Evolutionary conservation across 2,888 invertebrate genomes (phyloP).

Genomic region (Troides oblongomaculatus): DNA sequence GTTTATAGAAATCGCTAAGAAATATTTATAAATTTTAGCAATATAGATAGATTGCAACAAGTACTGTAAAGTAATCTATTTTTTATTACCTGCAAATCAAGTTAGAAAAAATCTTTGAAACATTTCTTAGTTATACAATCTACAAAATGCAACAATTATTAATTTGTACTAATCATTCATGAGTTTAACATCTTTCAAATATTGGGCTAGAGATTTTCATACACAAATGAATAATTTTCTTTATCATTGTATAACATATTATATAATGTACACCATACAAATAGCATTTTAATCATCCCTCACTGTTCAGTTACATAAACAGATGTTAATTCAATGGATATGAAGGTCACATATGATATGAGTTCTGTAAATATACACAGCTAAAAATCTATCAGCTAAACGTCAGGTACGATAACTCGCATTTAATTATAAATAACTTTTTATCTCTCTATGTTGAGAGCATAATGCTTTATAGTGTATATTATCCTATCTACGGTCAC

Average conservation of each 20-base stretch:
- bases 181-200: constrained; percentile 1
- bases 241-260: neutral
- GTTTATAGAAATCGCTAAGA: neutral
- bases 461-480: too few species aligned
- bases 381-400: constrained; percentile 1
- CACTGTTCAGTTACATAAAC: constrained; percentile 6
- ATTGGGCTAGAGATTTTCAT: neutral
- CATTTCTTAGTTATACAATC: neutral
- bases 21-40: neutral
- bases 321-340: constrained; percentile 10
- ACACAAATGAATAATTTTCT: neutral
- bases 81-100: neutral
- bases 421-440: neutral
- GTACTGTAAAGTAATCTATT: neutral
- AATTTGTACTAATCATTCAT: constrained; percentile 2
- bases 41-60: neutral
- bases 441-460: too few species aligned
- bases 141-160: constrained; percentile 5
- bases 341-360: constrained; percentile 23
- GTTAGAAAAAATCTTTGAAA: neutral
- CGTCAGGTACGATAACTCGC: constrained; percentile 22
- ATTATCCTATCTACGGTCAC: too few species aligned
- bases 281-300: constrained; percentile 1
- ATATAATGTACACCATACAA: neutral
- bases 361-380: neutral